Percentiles rank a stretch among this genome's conserved stretches.
Evolutionary conservation across 1,140 invertebrate species (phyloP).

Genomic region (Lordiphosa collinella): DNA sequence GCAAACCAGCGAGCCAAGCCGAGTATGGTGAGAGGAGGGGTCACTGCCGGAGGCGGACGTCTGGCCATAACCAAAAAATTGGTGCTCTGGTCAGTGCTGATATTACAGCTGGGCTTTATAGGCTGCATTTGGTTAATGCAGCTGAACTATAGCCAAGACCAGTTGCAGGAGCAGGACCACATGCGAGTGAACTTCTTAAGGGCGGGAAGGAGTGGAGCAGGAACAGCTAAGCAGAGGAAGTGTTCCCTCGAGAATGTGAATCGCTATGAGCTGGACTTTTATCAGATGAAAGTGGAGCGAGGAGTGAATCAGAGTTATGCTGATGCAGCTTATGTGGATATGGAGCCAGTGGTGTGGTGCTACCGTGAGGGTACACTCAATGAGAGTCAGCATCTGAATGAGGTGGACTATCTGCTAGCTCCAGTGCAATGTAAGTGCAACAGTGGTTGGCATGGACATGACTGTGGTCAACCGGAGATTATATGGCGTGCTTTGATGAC

Average conservation of each 20-base stretch:
- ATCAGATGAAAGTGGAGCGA: conserved; percentile 49
- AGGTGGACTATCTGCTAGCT: conserved; percentile 41
- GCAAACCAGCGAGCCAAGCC: not conserved
- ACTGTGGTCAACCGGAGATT: conserved; percentile 85
- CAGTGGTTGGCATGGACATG: conserved; percentile 83
- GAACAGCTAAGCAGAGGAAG: not conserved
- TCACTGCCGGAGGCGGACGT: conserved; percentile 21
- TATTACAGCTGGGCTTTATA: conserved; percentile 64
- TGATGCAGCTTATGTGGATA: conserved; percentile 43
- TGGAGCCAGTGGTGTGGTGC: conserved; percentile 81
- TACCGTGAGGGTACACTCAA: conserved; percentile 82
- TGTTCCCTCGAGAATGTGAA: conserved; percentile 50
- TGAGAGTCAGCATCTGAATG: conserved; percentile 42
- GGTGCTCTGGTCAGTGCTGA: conserved; percentile 62
- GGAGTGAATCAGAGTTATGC: conserved; percentile 38
- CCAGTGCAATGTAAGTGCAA: conserved; percentile 81
- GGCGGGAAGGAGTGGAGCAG: not conserved
- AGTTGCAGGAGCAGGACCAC: conserved; percentile 13
- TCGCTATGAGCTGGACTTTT: conserved; percentile 55
- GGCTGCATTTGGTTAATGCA: conserved; percentile 68
- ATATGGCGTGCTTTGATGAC: conserved; percentile 84
- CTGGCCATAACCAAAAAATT: conserved; percentile 60
- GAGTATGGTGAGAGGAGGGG: conserved; percentile 39
- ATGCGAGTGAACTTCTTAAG: conserved; percentile 47
- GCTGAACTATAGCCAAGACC: conserved; percentile 32